Conservation (phyloP, 2,113 vertebrate species). For the Baryphthengus martii region DNA sequence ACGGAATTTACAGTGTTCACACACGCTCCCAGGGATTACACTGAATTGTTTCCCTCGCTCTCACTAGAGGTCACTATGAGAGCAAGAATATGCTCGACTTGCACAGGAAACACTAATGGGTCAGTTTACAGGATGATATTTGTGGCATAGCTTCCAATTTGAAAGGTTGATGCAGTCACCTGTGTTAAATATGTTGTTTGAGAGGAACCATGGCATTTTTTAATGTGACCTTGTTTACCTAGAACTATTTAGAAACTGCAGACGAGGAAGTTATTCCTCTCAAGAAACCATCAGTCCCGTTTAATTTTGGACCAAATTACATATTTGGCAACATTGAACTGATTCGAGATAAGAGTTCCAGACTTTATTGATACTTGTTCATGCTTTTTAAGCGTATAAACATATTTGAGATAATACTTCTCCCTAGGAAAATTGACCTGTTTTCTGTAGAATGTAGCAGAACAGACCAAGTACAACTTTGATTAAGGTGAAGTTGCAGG, state of each 20-base stretch:
- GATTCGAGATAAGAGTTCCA: neutral
- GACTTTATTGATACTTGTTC: neutral
- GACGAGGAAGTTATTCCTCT: neutral
- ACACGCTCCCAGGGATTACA: too few species aligned
- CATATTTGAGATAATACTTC: neutral
- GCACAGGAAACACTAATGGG: neutral
- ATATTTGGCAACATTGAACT: neutral
- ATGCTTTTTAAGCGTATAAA: neutral
- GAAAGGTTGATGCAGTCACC: neutral
- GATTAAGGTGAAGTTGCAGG: neutral
- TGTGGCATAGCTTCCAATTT: neutral
- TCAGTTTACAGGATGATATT: fast-evolving
- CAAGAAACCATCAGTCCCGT: neutral
- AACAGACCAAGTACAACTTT: neutral
- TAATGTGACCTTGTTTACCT: neutral
- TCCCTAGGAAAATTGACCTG: neutral
- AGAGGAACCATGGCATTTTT: neutral
- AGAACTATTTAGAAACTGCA: neutral
- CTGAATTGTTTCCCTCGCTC: neutral
- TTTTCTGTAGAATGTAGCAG: neutral
- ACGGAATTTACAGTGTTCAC: fast-evolving
- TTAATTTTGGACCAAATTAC: neutral
- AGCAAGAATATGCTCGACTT: neutral
- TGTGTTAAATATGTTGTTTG: neutral
- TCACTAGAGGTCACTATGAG: slow-evolving; percentile 54